phyloP scores from a whole-genome alignment of 2,113 vertebrate genomes.

The Hemibagrus wyckioides region DNA sequence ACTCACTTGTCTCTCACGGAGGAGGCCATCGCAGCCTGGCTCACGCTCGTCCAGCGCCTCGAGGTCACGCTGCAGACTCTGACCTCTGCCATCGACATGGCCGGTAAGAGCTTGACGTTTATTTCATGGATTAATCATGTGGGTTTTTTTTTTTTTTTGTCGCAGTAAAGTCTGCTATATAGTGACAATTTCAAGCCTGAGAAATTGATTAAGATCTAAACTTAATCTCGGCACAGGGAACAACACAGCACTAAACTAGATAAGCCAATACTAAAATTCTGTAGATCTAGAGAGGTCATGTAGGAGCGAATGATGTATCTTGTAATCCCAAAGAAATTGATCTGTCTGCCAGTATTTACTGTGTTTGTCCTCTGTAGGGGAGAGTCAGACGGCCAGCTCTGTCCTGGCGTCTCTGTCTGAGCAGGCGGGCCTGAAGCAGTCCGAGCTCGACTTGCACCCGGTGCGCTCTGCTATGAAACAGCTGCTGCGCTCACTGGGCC shows the following conservation, averaged over 20 bases:
- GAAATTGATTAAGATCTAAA: not conserved
- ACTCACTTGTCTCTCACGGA: constrained; percentile 81
- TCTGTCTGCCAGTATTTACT: not conserved
- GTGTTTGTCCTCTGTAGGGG: constrained; percentile 41
- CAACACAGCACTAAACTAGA: not conserved
- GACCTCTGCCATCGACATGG: constrained; percentile 66
- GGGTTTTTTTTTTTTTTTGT: not conserved
- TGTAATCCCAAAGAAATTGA: not conserved
- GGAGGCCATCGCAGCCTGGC: constrained; percentile 77
- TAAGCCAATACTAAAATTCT: not conserved
- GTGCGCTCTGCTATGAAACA: constrained; percentile 81
- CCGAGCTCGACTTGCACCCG: constrained; percentile 80
- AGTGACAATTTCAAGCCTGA: not conserved
- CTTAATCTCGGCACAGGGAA: not conserved
- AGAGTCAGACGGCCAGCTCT: constrained; percentile 71
- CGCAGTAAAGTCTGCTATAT: not conserved
- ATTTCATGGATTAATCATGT: not conserved
- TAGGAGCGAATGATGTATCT: not conserved
- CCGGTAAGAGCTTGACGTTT: constrained; percentile 71
- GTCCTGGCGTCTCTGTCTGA: constrained; percentile 80
- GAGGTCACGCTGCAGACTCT: constrained; percentile 78
- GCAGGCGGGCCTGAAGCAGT: constrained; percentile 80
- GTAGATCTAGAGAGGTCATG: not conserved
- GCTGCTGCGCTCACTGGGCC: constrained; percentile 80
- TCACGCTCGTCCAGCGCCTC: constrained; percentile 76